Base-by-base conservation (phyloP, 2,797 vertebrate genomes). In the Myripristis jacobus region DNA sequence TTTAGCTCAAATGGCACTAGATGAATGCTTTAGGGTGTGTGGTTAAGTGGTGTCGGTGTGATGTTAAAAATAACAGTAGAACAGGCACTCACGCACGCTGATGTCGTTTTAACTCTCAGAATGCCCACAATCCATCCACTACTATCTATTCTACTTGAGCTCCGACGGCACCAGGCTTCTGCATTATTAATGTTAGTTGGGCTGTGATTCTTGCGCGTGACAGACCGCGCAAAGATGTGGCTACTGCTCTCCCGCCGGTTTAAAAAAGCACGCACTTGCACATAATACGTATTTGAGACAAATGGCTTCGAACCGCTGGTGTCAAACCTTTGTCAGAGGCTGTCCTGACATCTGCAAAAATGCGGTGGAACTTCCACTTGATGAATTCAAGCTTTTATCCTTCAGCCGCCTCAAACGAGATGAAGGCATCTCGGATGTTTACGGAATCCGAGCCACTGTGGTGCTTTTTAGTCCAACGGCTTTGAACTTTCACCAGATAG, bases 31-130 rank as follows among this genome's bases (percentile, higher is more conserved):
- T 22, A 31, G 22, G 22, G 34, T 24, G 55, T 68, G 0, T 3
- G 22, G 79, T 86, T n/a, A 80, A 66, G 76, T 68, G 3, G 46
- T 66, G 74, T 71, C 68, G 70, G 29, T 53, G 52, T 74, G 63
- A 47, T 75, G 87, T 86, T 79, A 86, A 87, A 91, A 89, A 91
- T 88, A 90, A 88, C 82, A 29, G 47, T 78, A 80, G 64, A 74
- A 24, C 59, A 48, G 8, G n/a, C 75, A 51, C 53, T 55, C 53
- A 22, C 62, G n/a, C 62, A 29, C 63, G 53, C 66, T 56, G 50
- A 7, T 8, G 75, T 66, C 25, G 62, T 52, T 70, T 53, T 44
- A 58, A 52, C 59, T 41, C 34, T 57, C 25, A 57, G 71, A 72
- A 77, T 27, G 43, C 43, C 18, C 67, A 51, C 50, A 16, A 25